Percentiles rank a stretch among this genome's conserved stretches.
Evolutionary conservation across 2,888 invertebrate species (phyloP).

Genomic region (Petrolisthes manimaculis): DNA sequence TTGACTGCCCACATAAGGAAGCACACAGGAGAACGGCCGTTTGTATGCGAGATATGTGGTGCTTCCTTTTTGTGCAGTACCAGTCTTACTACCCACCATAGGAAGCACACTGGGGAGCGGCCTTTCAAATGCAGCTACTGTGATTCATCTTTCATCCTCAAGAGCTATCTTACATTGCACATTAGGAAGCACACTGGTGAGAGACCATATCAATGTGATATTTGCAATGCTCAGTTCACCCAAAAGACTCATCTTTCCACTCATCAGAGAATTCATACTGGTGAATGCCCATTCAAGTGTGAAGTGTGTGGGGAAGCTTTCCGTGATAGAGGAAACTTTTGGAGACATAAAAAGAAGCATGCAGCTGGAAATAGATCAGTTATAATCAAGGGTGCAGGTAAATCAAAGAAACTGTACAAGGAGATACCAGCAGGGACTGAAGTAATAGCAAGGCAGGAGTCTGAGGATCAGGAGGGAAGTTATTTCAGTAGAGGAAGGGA

Average conservation of each 20-base stretch:
- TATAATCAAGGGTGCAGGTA: constrained; percentile 33
- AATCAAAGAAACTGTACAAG: constrained; percentile 34
- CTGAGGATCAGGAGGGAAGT: constrained; percentile 16
- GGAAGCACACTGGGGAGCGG: constrained; percentile 58
- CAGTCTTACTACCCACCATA: constrained; percentile 50
- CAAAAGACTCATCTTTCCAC: constrained; percentile 63
- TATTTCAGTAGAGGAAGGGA: not conserved
- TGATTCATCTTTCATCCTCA: constrained; percentile 56
- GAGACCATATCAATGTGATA: constrained; percentile 47
- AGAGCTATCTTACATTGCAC: constrained; percentile 57
- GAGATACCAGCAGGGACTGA: constrained; percentile 12
- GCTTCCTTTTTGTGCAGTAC: constrained; percentile 56
- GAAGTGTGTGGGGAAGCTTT: constrained; percentile 64
- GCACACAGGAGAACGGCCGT: constrained; percentile 55
- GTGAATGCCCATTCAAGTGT: constrained; percentile 63
- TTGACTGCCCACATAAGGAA: constrained; percentile 54
- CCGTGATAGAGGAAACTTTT: constrained; percentile 60
- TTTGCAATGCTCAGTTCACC: constrained; percentile 53
- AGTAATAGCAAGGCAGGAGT: constrained; percentile 36
- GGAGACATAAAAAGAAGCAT: constrained; percentile 63
- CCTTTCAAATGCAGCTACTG: constrained; percentile 56
- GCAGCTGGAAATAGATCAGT: constrained; percentile 45
- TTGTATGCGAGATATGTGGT: constrained; percentile 49
- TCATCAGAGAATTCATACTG: constrained; percentile 60
- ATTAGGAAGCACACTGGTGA: constrained; percentile 55